These are phyloP conservation scores for Cydia amplana DNA, from an alignment of 1,140 invertebrate species.

Conservation along the genomic window DNA sequence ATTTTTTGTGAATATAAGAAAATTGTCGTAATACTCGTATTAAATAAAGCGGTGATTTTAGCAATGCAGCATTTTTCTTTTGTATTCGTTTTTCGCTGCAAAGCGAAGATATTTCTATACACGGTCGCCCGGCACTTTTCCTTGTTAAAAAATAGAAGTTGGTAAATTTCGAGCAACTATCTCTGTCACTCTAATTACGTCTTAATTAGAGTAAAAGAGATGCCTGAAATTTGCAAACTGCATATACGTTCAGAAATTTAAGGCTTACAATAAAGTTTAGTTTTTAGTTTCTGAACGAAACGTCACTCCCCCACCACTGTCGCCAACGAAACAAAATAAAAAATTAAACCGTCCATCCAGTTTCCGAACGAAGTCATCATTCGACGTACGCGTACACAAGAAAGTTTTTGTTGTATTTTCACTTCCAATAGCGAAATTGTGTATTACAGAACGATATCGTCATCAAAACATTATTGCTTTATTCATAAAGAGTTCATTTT, in stretches of 20 bases:
- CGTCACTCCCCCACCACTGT: slow-evolving; percentile 8
- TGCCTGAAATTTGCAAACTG: neutral
- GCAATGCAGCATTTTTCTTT: too few relatives aligned
- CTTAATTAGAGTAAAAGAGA: neutral
- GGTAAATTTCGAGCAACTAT: too few relatives aligned
- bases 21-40: too few relatives aligned
- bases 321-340: neutral
- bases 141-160: too few relatives aligned
- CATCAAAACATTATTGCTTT: neutral
- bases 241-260: neutral
- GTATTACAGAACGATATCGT: neutral
- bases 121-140: too few relatives aligned
- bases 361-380: slow-evolving; percentile 24
- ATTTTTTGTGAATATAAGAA: too few relatives aligned
- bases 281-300: slow-evolving; percentile 7
- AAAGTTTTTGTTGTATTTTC: slow-evolving; percentile 26
- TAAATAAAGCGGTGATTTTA: too few relatives aligned
- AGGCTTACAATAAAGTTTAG: neutral
- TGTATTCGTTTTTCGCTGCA: too few relatives aligned
- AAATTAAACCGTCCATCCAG: slow-evolving; percentile 11
- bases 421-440: neutral
- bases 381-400: slow-evolving; percentile 18
- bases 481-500: neutral
- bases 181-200: too few relatives aligned
- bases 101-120: too few relatives aligned